Percentiles rank a stretch among this genome's conserved stretches.
Evolutionary conservation across 2,797 vertebrate species (phyloP).

Genomic region (Hylomyscus alleni): DNA sequence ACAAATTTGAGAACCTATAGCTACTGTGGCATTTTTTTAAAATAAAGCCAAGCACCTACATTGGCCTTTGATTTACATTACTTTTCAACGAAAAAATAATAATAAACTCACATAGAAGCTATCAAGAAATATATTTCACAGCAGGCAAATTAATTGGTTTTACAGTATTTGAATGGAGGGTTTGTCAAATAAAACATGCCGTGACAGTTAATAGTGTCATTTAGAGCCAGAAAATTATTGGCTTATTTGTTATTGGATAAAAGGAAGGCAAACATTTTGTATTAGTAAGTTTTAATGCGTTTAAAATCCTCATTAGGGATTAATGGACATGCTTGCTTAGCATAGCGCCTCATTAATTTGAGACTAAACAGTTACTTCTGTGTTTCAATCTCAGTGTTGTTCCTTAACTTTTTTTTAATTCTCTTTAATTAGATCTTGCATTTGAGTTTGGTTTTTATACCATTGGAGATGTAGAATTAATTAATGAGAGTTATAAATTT

Average conservation of each 20-base stretch:
- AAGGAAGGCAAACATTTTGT: constrained; percentile 91
- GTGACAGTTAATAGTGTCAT: constrained; percentile 91
- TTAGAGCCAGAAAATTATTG: constrained; percentile 91
- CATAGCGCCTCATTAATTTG: constrained; percentile 91
- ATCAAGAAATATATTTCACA: constrained; percentile 90
- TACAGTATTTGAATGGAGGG: constrained; percentile 90
- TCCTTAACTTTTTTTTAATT: constrained; percentile 81
- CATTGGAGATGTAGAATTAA: constrained; percentile 90
- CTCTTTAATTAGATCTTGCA: constrained; percentile 91
- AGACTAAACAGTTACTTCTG: constrained; percentile 90
- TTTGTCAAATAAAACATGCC: constrained; percentile 91
- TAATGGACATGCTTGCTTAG: constrained; percentile 91
- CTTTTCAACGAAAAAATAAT: constrained; percentile 87
- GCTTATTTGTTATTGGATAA: constrained; percentile 92
- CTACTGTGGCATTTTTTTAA: constrained; percentile 83
- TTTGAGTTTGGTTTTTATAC: constrained; percentile 88
- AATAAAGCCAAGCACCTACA: constrained; percentile 86
- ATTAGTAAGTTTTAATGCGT: constrained; percentile 92
- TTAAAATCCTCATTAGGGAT: constrained; percentile 92
- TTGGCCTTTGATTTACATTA: constrained; percentile 89
- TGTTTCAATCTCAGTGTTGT: constrained; percentile 88
- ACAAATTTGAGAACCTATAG: constrained; percentile 87
- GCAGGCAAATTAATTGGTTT: constrained; percentile 91
- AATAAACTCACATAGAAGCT: constrained; percentile 86
- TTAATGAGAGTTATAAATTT: constrained; percentile 92